Base-by-base conservation (phyloP, 2,113 vertebrate genomes). In the Leuciscus idus region DNA sequence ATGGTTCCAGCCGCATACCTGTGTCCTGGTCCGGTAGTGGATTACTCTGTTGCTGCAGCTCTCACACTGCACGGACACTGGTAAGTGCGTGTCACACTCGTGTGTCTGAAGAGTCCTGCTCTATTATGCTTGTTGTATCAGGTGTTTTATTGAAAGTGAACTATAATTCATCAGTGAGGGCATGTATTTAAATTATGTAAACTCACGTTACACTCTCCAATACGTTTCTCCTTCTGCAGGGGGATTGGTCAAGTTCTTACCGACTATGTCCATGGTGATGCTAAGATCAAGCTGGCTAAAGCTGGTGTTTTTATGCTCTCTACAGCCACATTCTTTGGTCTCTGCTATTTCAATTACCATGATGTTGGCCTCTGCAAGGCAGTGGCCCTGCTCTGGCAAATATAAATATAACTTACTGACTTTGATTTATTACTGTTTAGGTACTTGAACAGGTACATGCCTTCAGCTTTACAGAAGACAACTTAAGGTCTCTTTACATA, bases 331-430 rank as follows among this genome's bases (percentile, higher is more conserved):
- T 99, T 99, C 21, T 95, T 97, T 0, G 98, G 98, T 62, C 97
- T 99, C 30, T 98, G 98, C 93, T 97, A 97, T 92, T 99, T 99
- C 92, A 99, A 98, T 94, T 97, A 98, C 88, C 92, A 97, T 0
- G 98, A 99, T 0, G 97, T 99, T 66, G 98, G 98, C 46, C 97
- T 99, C 92, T 99, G 98, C 93, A 98, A 95, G 93, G 98, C 98
- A 0, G 92, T 99, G 3, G 96, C 96, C 77, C 95, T 98, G 94
- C 95, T 99, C 46, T 99, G 97, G 98, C 97, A 96, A 90, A 96
- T 98, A 90, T 99, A 85, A 97, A 70, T 13, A 39, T 46, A 70
- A 70, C 17, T 36, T 17, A 10, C 30, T 70, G 66, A 19, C 33
- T 36, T 6, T 70, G 30, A 36, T 70, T 72, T 23, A 72, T 39